Evolutionary conservation across 1,140 invertebrate genomes (phyloP).

Genomic region (Aphelinus certus): DNA sequence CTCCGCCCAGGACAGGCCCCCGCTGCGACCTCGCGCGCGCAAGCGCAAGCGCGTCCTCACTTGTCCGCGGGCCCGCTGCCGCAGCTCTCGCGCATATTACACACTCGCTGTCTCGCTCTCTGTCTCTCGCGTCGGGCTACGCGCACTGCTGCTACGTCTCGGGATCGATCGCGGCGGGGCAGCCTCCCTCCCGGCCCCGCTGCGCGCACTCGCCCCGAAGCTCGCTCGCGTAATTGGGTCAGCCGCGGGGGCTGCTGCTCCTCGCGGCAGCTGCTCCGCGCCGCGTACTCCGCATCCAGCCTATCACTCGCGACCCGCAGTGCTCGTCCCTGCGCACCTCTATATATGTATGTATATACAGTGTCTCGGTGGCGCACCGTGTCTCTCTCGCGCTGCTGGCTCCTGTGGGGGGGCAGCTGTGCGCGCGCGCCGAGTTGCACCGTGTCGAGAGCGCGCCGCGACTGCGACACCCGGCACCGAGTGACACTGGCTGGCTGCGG

Average conservation of each 20-base stretch:
- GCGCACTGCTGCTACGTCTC: not conserved
- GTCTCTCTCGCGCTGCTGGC: slow-evolving; percentile 26
- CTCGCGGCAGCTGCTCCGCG: slow-evolving; percentile 4
- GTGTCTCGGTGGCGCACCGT: slow-evolving; percentile 22
- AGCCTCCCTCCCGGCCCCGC: no score
- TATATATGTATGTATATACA: not conserved
- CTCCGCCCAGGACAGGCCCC: not conserved
- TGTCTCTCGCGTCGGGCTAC: not conserved
- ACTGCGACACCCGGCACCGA: slow-evolving; percentile 60
- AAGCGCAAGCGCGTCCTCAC: slow-evolving; percentile 7
- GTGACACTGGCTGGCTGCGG: slow-evolving; percentile 52
- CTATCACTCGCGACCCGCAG: slow-evolving; percentile 2
- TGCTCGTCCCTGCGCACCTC: not conserved
- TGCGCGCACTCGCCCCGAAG: not conserved
- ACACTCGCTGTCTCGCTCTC: slow-evolving; percentile 8
- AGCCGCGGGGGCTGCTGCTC: not conserved
- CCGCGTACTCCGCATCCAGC: slow-evolving; percentile 10
- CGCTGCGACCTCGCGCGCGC: not conserved
- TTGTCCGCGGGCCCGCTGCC: slow-evolving; percentile 9
- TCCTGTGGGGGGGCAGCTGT: no score
- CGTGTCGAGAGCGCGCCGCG: slow-evolving; percentile 29
- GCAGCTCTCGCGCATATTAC: slow-evolving; percentile 1
- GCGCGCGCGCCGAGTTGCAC: slow-evolving; percentile 8
- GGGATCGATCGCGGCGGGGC: not conserved
- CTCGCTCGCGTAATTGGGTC: slow-evolving; percentile 5